These are phyloP conservation scores for Sebastes trivittatus DNA, from an alignment of 2,797 vertebrate genomes.

Conservation along the genomic window DNA sequence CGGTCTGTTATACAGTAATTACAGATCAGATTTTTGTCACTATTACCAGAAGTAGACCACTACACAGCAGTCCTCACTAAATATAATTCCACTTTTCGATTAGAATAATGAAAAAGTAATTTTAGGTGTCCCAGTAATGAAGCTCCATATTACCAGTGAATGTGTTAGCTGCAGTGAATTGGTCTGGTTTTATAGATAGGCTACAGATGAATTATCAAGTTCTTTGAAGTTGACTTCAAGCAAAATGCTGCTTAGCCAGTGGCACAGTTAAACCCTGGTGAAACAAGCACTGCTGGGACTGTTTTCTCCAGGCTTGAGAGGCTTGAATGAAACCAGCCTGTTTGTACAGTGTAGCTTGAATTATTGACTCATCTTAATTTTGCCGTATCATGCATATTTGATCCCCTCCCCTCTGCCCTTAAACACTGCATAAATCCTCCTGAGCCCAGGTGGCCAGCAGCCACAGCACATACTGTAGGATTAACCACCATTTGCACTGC, in stretches of 20 bases:
- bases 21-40: background rate
- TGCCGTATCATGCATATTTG: constrained; percentile 65
- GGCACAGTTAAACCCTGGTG: background rate
- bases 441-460: constrained; percentile 66
- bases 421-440: constrained; percentile 39
- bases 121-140: background rate
- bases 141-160: background rate
- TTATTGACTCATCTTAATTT: constrained; percentile 58
- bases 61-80: background rate
- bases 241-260: background rate
- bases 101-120: background rate
- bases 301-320: background rate
- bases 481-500: constrained; percentile 58
- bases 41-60: background rate
- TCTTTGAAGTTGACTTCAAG: background rate
- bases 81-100: background rate
- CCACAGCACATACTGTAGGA: constrained; percentile 49
- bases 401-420: constrained; percentile 56
- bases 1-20: too few species aligned
- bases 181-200: background rate
- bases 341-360: constrained; percentile 13
- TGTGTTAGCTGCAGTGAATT: background rate
- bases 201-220: background rate
- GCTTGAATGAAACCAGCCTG: background rate
- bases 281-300: background rate